Conservation (phyloP, 2,113 vertebrate species). For the Colinus virginianus region DNA sequence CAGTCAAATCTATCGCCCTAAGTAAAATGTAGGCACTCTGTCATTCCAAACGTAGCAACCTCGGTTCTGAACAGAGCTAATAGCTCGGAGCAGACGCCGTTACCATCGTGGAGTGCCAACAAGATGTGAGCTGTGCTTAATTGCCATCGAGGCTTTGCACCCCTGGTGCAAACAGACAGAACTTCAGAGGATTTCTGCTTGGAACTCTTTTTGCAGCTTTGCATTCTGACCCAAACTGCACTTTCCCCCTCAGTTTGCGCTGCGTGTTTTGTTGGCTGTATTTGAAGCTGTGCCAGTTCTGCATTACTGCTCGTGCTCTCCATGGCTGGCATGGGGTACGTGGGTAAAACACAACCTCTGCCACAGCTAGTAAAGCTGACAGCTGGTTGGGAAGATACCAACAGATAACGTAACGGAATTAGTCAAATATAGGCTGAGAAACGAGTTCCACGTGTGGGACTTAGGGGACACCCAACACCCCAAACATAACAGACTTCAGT, state of each 20-base stretch:
- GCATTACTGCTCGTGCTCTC: not conserved
- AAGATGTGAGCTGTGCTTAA: not conserved
- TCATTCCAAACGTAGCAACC: not conserved
- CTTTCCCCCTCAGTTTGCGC: not conserved
- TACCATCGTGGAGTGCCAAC: not conserved
- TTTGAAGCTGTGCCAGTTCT: not conserved
- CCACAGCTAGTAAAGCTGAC: conserved; percentile 2
- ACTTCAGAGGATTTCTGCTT: not conserved
- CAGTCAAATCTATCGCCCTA: conserved; percentile 25
- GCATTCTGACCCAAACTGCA: not conserved
- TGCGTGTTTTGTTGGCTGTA: not conserved
- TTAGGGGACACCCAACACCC: not conserved
- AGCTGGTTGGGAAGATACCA: not conserved
- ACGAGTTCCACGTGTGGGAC: not conserved
- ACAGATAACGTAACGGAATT: not conserved
- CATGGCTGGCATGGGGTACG: not conserved
- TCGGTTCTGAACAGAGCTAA: not conserved
- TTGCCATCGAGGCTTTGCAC: not conserved
- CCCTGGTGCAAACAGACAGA: not conserved
- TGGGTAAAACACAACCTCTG: not conserved
- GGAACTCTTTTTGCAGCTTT: not conserved
- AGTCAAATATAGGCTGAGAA: not conserved
- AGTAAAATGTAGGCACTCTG: conserved; percentile 24
- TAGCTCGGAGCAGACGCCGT: not conserved
- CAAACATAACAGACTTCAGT: not conserved